Conservation (phyloP, 2,797 vertebrate species). For the Enteromius radiatus region DNA sequence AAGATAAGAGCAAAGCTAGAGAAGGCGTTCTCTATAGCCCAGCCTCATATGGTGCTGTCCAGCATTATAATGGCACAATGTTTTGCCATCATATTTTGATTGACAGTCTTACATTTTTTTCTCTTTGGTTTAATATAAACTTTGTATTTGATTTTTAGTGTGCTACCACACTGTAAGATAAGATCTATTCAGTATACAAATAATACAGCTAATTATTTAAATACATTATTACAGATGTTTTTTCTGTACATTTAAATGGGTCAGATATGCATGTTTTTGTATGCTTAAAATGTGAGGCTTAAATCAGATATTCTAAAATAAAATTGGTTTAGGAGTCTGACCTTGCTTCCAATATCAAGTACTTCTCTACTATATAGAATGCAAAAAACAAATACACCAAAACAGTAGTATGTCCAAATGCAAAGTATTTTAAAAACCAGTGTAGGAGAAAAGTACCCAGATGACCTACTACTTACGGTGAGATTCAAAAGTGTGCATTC, state of each 20-base stretch:
- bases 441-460: background rate
- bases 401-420: background rate
- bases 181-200: background rate
- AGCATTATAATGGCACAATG: slow-evolving; percentile 45
- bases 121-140: background rate
- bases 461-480: background rate
- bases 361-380: background rate
- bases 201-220: slow-evolving; percentile 3
- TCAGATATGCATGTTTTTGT: background rate
- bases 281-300: background rate
- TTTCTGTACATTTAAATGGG: background rate
- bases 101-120: slow-evolving; percentile 23
- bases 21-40: slow-evolving; percentile 32
- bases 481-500: background rate
- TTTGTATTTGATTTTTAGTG: slow-evolving; percentile 14
- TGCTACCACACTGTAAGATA: background rate
- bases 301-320: background rate
- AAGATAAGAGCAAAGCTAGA: slow-evolving; percentile 28
- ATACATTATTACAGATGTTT: background rate
- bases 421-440: background rate
- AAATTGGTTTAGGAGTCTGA: slow-evolving; percentile 7
- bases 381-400: background rate
- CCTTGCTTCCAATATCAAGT: background rate
- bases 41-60: slow-evolving; percentile 30
- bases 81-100: slow-evolving; percentile 22